Conservation (phyloP, 1,140 invertebrate species). For the Drosophila teissieri region DNA sequence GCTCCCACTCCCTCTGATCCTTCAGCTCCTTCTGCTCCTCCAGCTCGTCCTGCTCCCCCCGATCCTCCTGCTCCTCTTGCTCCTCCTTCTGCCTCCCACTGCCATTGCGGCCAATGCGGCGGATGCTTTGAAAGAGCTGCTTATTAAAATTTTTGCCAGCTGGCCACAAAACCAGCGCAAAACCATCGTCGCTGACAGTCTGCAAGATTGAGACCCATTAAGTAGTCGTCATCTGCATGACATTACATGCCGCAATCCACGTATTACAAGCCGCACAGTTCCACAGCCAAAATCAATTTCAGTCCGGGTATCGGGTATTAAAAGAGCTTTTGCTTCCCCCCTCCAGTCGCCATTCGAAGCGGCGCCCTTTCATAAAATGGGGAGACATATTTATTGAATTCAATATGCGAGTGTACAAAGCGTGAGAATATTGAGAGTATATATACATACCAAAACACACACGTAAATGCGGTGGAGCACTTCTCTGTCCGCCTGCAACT, state of each 20-base stretch:
- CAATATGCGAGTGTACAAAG: conserved; percentile 75
- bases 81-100: background rate
- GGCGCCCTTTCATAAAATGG: conserved; percentile 1
- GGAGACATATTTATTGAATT: conserved; percentile 72
- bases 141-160: conserved; percentile 77
- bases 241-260: conserved; percentile 79
- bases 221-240: conserved; percentile 80
- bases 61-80: background rate
- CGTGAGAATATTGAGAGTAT: conserved; percentile 79
- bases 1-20: background rate
- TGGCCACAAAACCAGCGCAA: conserved; percentile 22
- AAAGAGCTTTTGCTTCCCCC: conserved; percentile 40
- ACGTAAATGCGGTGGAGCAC: background rate
- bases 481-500: conserved; percentile 21
- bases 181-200: conserved; percentile 4
- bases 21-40: background rate
- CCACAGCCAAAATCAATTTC: conserved; percentile 64
- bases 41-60: background rate
- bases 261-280: conserved; percentile 64
- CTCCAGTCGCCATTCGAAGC: background rate
- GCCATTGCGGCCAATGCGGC: conserved; percentile 59
- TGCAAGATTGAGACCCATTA: conserved; percentile 54
- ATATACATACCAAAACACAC: conserved; percentile 15
- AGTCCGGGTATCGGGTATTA: conserved; percentile 54
- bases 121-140: conserved; percentile 71